Percentiles rank a stretch among this genome's conserved stretches.
These are phyloP conservation scores for Spodoptera litura DNA, from an alignment of 1,140 invertebrate species.

Conservation along the genomic window DNA sequence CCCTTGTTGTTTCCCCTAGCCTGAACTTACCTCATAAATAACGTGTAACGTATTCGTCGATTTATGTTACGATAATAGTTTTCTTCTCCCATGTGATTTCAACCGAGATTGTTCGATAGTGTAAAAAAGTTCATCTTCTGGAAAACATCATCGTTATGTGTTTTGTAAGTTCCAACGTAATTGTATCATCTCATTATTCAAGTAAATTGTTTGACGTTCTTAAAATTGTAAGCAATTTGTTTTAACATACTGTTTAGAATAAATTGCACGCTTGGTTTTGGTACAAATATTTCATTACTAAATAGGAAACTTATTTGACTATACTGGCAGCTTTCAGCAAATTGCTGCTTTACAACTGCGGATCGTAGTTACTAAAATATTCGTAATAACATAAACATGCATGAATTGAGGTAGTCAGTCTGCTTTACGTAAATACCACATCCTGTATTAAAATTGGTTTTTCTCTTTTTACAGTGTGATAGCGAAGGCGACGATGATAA, in stretches of 20 bases:
- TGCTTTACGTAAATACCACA: conserved; percentile 25
- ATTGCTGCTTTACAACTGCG: conserved; percentile 23
- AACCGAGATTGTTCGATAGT: conserved; percentile 39
- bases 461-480: conserved; percentile 93
- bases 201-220: conserved; percentile 1
- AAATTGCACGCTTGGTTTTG: conserved; percentile 43
- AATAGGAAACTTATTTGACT: conserved; percentile 2
- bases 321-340: conserved; percentile 25
- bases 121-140: conserved; percentile 18
- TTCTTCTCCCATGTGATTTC: conserved; percentile 64
- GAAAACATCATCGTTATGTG: neutral
- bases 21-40: conserved; percentile 79
- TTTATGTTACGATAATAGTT: conserved; percentile 71
- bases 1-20: conserved; percentile 76
- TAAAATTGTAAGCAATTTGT: conserved; percentile 29
- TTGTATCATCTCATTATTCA: conserved; percentile 16
- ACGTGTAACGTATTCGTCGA: conserved; percentile 68
- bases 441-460: conserved; percentile 60
- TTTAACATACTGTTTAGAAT: conserved; percentile 29
- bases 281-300: conserved; percentile 23
- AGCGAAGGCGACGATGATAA: conserved; percentile 95
- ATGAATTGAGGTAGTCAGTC: conserved; percentile 17
- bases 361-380: conserved; percentile 17
- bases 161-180: conserved; percentile 9
- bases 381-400: conserved; percentile 17